Evolutionary conservation across 1,140 invertebrate genomes (phyloP).

Genomic region (Ditylenchus dipsaci): DNA sequence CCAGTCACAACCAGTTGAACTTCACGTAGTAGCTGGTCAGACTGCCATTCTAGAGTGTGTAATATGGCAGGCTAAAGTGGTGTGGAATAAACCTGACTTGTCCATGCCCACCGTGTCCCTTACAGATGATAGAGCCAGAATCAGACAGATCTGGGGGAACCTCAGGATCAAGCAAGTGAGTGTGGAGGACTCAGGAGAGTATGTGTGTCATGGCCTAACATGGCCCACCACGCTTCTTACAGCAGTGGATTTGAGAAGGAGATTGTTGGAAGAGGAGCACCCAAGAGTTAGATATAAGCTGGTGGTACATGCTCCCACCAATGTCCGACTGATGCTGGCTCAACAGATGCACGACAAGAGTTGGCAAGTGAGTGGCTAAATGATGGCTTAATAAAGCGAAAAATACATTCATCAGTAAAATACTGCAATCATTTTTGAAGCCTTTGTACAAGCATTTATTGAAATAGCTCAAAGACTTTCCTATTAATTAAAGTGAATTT

Average conservation of each 20-base stretch:
- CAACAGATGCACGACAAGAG: slow-evolving; percentile 29
- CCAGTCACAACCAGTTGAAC: slow-evolving; percentile 26
- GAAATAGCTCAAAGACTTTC: too few relatives aligned
- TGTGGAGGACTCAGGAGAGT: slow-evolving; percentile 41
- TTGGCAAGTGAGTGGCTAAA: slow-evolving; percentile 21
- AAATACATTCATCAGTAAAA: too few relatives aligned
- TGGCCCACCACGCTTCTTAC: not conserved
- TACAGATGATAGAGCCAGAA: slow-evolving; percentile 39
- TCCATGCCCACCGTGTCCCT: slow-evolving; percentile 37
- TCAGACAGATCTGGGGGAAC: slow-evolving; percentile 49
- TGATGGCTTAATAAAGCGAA: too few relatives aligned
- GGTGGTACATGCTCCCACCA: slow-evolving; percentile 45
- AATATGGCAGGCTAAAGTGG: slow-evolving; percentile 38
- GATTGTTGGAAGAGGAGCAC: slow-evolving; percentile 16
- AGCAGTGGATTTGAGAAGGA: slow-evolving; percentile 14
- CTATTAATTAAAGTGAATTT: slow-evolving; percentile 1
- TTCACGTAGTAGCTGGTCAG: slow-evolving; percentile 43
- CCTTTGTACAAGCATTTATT: too few relatives aligned
- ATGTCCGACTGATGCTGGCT: slow-evolving; percentile 37
- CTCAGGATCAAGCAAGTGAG: slow-evolving; percentile 34
- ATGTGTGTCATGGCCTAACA: slow-evolving; percentile 39
- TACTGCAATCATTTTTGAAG: too few relatives aligned
- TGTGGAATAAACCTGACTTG: slow-evolving; percentile 40
- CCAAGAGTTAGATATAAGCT: slow-evolving; percentile 36
- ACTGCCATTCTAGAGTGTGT: slow-evolving; percentile 43